Evolutionary conservation across 2,797 vertebrate genomes (phyloP), one percentile per base, ranked within the genome.

Genomic region (Apogon hyalosoma): DNA sequence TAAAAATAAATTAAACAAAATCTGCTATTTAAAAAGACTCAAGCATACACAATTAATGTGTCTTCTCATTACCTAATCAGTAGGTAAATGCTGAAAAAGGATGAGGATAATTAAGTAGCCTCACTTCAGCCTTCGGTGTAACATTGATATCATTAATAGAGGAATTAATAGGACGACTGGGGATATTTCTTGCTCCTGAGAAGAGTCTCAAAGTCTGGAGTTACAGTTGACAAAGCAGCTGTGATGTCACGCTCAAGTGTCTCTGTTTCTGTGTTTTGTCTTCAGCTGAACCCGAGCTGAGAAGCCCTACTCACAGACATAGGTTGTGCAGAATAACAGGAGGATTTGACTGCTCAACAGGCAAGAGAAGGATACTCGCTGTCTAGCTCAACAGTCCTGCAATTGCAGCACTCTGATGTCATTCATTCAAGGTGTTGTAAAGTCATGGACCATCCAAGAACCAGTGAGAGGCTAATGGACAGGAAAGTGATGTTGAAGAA

Each of bases 211-310:
- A 67, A 64, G 47, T 66, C 46, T 45, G 41, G 45, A 14, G 0
- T 38, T 21, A 75, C 39, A 15, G 71, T 66, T 49, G 62, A 67
- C 57, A 66, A 48, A 58, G 69, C 42, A 42, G 15, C 50, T 40
- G 48, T 45, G 11, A 72, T 40, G 31, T 73, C 55, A 39, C 54
- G 56, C 14, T 75, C 50, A 69, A 69, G 13, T 55, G 67, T 80
- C 42, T 39, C 67, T 63, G 49, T 77, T 62, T 36, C 67, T 75
- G 0, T 65, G 40, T 21, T 79, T 75, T 47, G 48, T 19, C 19
- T 76, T 76, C 5, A 54, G 56, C 45, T 62, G 52, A 0, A 46
- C 18, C 19, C 55, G 11, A 36, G 60, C 19, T 12, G 68, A 63
- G 24, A 65, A 64, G 33, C 61, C 51, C 58, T 36, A 15, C 24